Conservation (phyloP, 2,797 vertebrate species). For the Trematomus bernacchii region DNA sequence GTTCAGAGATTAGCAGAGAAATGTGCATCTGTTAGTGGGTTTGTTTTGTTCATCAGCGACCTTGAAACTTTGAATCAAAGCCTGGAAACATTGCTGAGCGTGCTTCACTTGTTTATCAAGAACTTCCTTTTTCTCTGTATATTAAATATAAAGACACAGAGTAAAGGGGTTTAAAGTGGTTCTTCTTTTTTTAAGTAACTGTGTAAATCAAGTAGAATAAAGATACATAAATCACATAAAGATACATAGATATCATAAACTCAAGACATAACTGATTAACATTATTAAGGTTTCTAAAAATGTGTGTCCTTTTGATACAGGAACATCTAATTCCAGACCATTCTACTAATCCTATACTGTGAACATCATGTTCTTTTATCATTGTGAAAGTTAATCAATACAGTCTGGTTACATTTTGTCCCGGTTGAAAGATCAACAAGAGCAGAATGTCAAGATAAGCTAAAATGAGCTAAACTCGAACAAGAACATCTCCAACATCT, state of each 20-base stretch:
- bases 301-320: neutral
- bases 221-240: neutral
- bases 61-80: neutral
- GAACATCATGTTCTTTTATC: neutral
- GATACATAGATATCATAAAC: neutral
- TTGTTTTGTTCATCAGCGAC: constrained; percentile 14
- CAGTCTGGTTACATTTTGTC: neutral
- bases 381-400: neutral
- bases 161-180: neutral
- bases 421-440: neutral
- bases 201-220: neutral
- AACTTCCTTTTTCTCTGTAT: too few species aligned
- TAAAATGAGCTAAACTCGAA: neutral
- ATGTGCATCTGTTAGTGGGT: constrained; percentile 37
- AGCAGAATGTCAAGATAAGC: neutral
- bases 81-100: neutral
- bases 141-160: neutral
- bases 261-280: neutral
- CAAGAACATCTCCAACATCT: neutral
- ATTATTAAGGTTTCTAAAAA: neutral
- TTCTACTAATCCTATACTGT: neutral
- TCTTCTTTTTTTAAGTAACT: neutral
- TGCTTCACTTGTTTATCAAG: neutral
- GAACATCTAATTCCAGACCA: neutral
- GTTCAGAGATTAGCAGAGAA: constrained; percentile 30